Base-by-base conservation (phyloP, 2,113 vertebrate genomes). In the Gymnocephalus cernua region DNA sequence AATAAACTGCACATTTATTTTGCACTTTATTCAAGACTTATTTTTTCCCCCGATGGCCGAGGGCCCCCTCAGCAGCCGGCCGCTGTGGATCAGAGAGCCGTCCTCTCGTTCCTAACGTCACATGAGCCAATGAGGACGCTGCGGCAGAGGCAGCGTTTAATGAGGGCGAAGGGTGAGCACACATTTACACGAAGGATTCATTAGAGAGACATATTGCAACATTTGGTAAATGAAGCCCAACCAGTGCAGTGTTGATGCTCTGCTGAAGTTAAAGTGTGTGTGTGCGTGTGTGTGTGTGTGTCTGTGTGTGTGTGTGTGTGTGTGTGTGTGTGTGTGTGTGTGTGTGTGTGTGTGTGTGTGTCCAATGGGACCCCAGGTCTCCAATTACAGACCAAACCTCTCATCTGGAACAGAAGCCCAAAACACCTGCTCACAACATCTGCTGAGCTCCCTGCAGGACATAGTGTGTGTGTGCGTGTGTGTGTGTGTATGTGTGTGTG, bases 381-480 rank as follows among this genome's bases (percentile, higher is more conserved):
- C 86, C 88, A 89, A 86, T 91, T 92, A 90, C 72, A 84, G 69
- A 70, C 75, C 75, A 47, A 86, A 59, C 80, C 65, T 77, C 88
- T 91, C 78, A 83, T 88, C 56, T 91, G 86, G 75, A 77, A 77
- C 62, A 54, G 41, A 75, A 85, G 73, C 78, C 78, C 73, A 45
- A 84, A 64, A 88, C 89, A 92, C 84, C 89, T 91, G 89, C 83
- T 88, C 75, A 48, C 83, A 84, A 80, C 89, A 91, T 82, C 88
- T 91, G 91, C 76, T 80, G 74, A 70, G 67, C 51, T 75, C 45
- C 5, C 72, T 44, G 54, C n/a, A 48, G 66, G 75, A 67, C 2
- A n/a, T n/a, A n/a, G 10, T 19, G 0, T 48, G 18, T 29, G 53
- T 74, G 57, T 51, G n/a, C 73, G 48, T 63, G 62, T 68, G 32